A percentile compares a stretch with the other conserved stretches of the same genome.
phyloP scores from a whole-genome alignment of 2,113 vertebrate genomes.

The Suncus etruscus region DNA sequence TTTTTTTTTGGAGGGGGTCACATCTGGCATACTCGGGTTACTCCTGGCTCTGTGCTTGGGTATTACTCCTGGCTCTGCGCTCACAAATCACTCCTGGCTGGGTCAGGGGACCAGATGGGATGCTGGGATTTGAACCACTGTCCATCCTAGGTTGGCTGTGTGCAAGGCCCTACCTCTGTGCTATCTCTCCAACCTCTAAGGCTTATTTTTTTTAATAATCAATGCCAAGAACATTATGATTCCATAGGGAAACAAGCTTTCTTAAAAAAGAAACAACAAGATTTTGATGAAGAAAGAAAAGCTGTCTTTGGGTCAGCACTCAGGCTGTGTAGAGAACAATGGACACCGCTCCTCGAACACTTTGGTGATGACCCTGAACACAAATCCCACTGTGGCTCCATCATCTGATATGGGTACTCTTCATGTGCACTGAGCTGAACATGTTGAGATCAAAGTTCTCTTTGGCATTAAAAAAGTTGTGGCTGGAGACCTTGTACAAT shows the following conservation, averaged over 20 bases:
- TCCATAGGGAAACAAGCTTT: constrained; percentile 64
- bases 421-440: constrained; percentile 6
- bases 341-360: constrained; percentile 4
- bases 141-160: too few species aligned
- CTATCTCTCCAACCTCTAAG: too few species aligned
- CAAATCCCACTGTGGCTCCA: background rate
- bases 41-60: too few species aligned
- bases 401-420: background rate
- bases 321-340: constrained; percentile 33
- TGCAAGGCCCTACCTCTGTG: too few species aligned
- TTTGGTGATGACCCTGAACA: background rate
- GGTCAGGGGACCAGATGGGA: too few species aligned
- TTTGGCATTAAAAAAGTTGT: background rate
- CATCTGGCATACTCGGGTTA: too few species aligned
- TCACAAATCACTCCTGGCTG: too few species aligned
- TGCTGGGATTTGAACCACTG: too few species aligned
- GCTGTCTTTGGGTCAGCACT: constrained; percentile 10
- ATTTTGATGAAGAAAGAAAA: constrained; percentile 70
- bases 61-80: too few species aligned
- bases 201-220: background rate
- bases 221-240: constrained; percentile 41
- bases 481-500: too few species aligned
- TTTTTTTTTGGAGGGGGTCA: background rate
- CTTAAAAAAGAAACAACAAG: constrained; percentile 70
- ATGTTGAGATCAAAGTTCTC: background rate